These are phyloP conservation scores for Scortum barcoo DNA, from an alignment of 2,113 vertebrate genomes.

Conservation along the genomic window DNA sequence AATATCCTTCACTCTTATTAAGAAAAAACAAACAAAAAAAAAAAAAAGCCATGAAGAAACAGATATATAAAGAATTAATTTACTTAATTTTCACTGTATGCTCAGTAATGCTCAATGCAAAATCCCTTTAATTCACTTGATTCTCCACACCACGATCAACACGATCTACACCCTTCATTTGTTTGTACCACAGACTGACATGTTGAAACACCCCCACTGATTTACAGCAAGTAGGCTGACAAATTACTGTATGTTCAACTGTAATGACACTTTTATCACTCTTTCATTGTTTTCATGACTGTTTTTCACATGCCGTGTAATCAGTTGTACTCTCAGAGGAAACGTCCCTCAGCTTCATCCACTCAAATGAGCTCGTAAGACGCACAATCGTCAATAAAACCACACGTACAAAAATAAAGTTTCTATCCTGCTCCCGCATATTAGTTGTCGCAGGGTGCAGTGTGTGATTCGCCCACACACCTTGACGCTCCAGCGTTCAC, in stretches of 20 bases:
- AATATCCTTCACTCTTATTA: neutral
- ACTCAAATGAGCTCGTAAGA: slow-evolving; percentile 3
- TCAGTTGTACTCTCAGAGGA: neutral
- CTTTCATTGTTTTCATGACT: neutral
- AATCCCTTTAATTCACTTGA: neutral
- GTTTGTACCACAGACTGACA: neutral
- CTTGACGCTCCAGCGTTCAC: slow-evolving; percentile 8
- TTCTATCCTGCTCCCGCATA: slow-evolving; percentile 13
- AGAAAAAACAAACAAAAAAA: too few relatives aligned
- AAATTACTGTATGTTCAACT: slow-evolving; percentile 5
- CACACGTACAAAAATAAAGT: neutral
- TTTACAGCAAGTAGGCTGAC: neutral
- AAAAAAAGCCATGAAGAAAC: neutral
- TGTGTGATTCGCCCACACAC: slow-evolving; percentile 36
- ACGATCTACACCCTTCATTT: slow-evolving; percentile 5
- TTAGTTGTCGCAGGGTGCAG: slow-evolving; percentile 24
- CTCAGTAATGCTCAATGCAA: neutral
- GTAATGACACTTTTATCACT: neutral
- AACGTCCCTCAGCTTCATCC: slow-evolving; percentile 16
- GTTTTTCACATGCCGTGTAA: neutral
- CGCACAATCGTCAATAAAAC: neutral
- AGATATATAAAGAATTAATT: neutral
- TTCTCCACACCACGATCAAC: neutral
- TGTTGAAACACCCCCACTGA: slow-evolving; percentile 10
- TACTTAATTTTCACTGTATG: neutral